phyloP scores from a whole-genome alignment of 1,140 invertebrate genomes.

The Phenacoccus solenopsis region DNA sequence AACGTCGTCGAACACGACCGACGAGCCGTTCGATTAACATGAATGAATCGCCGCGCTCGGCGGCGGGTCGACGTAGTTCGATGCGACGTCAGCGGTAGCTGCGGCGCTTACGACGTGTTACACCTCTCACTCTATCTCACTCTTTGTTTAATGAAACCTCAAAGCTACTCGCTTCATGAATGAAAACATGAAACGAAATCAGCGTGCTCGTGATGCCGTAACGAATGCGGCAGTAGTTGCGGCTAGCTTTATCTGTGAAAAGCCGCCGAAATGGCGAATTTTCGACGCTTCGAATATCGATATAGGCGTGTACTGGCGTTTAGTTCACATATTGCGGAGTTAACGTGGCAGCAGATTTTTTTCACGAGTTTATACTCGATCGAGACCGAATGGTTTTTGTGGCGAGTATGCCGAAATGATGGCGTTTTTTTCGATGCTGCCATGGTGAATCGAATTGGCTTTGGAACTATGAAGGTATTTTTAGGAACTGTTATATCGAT shows the following conservation, averaged over 20 bases:
- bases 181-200: constrained; percentile 9
- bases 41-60: background rate
- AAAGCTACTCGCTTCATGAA: background rate
- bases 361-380: too few species aligned
- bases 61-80: too few species aligned
- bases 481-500: too few species aligned
- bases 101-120: background rate
- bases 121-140: background rate
- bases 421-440: too few species aligned
- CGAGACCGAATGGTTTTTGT: too few species aligned
- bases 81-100: background rate
- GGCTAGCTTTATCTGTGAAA: background rate
- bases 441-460: too few species aligned
- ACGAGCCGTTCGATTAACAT: background rate
- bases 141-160: background rate
- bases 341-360: background rate
- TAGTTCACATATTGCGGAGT: background rate
- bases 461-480: too few species aligned
- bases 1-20: background rate
- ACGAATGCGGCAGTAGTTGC: constrained; percentile 1
- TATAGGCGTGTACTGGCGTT: background rate
- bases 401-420: too few species aligned
- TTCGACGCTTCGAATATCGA: background rate
- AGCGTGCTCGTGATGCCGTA: constrained; percentile 1
- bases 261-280: background rate